Evolutionary conservation across 2,797 vertebrate species (phyloP), one percentile per base, ranked within the genome.

Genomic region (Sternotherus odoratus): DNA sequence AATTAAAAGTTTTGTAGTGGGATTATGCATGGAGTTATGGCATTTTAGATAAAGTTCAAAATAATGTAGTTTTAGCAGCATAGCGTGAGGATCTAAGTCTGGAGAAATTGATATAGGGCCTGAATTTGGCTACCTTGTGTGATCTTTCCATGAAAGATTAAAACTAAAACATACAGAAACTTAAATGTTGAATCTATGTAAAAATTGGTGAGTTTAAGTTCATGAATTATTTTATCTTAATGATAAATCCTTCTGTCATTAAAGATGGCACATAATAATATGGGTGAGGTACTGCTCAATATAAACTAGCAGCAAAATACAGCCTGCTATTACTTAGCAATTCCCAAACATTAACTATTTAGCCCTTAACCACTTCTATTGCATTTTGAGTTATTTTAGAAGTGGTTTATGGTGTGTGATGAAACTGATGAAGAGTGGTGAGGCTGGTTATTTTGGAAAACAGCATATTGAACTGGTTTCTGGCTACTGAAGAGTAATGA

Each of bases 261-360:
- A 66, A 21, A 66, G 88, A 74, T 66, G 36, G 86, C 66, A 63
- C 23, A 79, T 85, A 66, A 19, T 17, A 19, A 24, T 77, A 72
- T 83, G 26, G 93, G 9, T 57, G 36, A 91, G 57, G 33, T 81
- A 72, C 49, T 50, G 10, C 77, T 86, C 30, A 17, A 17, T 56
- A 89, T 57, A 60, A 91, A 81, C 83, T 74, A 86, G 43, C 90
- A 86, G 81, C n/a, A 86, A 74, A 94, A 87, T 43, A 80, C 88
- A 63, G 49, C 83, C 7, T 80, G 60, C 8, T 26, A 82, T 63
- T 80, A 30, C 78, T 89, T 86, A 86, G 36, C 53, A 86, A 7
- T 17, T 63, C 60, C 17, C 33, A 33, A 39, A 49, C 2, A 74
- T 77, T 69, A 57, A 39, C 57, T 80, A 48, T 84, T 94, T 72